These are phyloP conservation scores for Synanthedon myopaeformis DNA, from an alignment of 2,888 invertebrate genomes.

Conservation along the genomic window DNA sequence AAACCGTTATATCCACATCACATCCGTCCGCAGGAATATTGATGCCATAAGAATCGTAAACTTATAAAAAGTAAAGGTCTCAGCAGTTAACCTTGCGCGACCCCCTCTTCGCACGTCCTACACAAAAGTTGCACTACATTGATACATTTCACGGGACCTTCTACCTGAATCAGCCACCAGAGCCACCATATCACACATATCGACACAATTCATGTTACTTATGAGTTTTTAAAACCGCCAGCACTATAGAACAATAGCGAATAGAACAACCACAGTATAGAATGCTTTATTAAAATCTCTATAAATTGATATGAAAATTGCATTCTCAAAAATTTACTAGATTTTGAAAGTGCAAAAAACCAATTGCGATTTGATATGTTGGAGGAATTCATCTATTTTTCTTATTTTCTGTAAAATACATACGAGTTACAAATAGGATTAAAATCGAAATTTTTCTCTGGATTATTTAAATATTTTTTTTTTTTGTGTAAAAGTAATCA, in stretches of 20 bases:
- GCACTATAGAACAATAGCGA: slow-evolving; percentile 16
- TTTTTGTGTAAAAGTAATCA: too few relatives aligned
- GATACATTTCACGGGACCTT: slow-evolving; percentile 64
- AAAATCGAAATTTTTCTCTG: too few relatives aligned
- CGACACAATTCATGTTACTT: slow-evolving; percentile 26
- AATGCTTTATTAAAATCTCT: slow-evolving; percentile 28
- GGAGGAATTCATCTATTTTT: too few relatives aligned
- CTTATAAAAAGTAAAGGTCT: slow-evolving; percentile 31
- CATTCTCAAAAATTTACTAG: too few relatives aligned
- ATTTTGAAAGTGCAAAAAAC: too few relatives aligned
- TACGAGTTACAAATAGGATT: too few relatives aligned
- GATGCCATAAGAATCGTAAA: slow-evolving; percentile 17
- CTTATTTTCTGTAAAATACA: too few relatives aligned
- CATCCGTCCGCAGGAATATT: slow-evolving; percentile 19
- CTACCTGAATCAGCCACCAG: slow-evolving; percentile 53
- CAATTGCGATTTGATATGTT: too few relatives aligned
- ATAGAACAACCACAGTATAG: slow-evolving; percentile 43
- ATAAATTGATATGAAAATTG: neutral
- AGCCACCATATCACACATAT: slow-evolving; percentile 25
- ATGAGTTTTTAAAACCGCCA: slow-evolving; percentile 10
- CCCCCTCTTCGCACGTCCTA: slow-evolving; percentile 60
- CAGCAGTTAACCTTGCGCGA: slow-evolving; percentile 45
- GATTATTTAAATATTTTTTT: too few relatives aligned
- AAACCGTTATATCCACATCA: slow-evolving; percentile 13
- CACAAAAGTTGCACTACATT: slow-evolving; percentile 63